Evolutionary conservation across 2,888 invertebrate species (phyloP).

Genomic region (Rutpela maculata): DNA sequence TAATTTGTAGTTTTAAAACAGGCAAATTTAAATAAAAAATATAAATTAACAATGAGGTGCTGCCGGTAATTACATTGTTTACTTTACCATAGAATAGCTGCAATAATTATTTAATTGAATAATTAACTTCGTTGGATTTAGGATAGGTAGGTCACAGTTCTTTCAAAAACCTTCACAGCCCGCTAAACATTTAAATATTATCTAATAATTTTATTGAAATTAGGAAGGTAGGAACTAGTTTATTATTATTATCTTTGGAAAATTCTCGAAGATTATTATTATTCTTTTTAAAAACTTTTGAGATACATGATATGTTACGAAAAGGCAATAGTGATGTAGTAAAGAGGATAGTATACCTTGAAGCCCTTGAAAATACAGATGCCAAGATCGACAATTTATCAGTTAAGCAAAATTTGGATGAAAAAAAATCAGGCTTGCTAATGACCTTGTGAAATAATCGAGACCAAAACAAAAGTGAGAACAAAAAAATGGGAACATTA

Average conservation of each 20-base stretch:
- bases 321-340: too few relatives aligned
- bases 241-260: not conserved
- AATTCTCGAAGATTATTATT: not conserved
- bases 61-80: not conserved
- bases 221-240: not conserved
- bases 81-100: slow-evolving; percentile 1
- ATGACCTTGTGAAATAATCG: too few relatives aligned
- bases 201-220: not conserved
- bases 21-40: not conserved
- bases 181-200: not conserved
- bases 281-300: too few relatives aligned
- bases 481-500: too few relatives aligned
- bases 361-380: too few relatives aligned
- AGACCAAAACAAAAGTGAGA: too few relatives aligned
- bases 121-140: not conserved
- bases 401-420: too few relatives aligned
- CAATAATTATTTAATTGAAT: not conserved
- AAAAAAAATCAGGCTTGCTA: too few relatives aligned
- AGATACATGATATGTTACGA: too few relatives aligned
- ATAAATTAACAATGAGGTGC: not conserved
- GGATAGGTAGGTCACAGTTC: not conserved
- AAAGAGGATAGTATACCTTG: too few relatives aligned
- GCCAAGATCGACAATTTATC: too few relatives aligned
- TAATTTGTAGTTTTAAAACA: not conserved
- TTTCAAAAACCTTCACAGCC: slow-evolving; percentile 10